These are phyloP conservation scores for Naso thynnoides DNA, from an alignment of 2,797 vertebrate species.

Conservation along the genomic window DNA sequence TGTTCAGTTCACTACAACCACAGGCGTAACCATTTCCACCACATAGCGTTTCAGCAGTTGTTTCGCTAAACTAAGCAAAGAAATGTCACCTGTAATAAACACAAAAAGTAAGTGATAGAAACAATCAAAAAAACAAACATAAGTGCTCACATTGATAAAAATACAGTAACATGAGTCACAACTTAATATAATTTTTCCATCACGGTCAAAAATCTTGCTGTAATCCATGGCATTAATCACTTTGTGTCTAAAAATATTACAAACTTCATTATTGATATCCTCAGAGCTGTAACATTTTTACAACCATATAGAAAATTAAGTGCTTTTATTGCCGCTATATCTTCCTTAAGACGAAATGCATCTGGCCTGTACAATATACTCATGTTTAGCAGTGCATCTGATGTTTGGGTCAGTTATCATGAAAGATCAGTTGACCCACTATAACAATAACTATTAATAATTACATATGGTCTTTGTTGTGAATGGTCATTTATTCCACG, in stretches of 20 bases:
- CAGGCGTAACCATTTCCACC: slow-evolving; percentile 15
- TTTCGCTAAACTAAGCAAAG: slow-evolving; percentile 29
- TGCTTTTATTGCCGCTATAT: slow-evolving; percentile 13
- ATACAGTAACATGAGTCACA: slow-evolving; percentile 22
- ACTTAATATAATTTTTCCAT: background rate
- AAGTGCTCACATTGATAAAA: slow-evolving; percentile 25
- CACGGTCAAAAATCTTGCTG: slow-evolving; percentile 19
- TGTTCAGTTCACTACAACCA: slow-evolving; percentile 10
- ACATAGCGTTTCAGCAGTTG: slow-evolving; percentile 6
- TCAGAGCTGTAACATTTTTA: slow-evolving; percentile 36
- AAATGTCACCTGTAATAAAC: slow-evolving; percentile 27
- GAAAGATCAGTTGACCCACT: slow-evolving; percentile 11
- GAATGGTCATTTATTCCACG: slow-evolving; percentile 9
- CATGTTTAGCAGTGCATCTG: slow-evolving; percentile 20
- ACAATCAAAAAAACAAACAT: slow-evolving; percentile 27
- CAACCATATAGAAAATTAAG: slow-evolving; percentile 33
- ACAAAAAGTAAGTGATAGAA: slow-evolving; percentile 33
- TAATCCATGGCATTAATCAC: slow-evolving; percentile 15
- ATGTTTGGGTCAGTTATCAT: slow-evolving; percentile 3
- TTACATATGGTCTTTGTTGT: slow-evolving; percentile 1
- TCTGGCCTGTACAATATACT: slow-evolving; percentile 16
- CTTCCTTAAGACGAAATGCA: slow-evolving; percentile 19
- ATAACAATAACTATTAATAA: slow-evolving; percentile 6
- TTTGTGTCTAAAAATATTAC: slow-evolving; percentile 29
- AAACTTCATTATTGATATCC: slow-evolving; percentile 21